Evolutionary conservation across 2,888 invertebrate species (phyloP).

Genomic region (Chouioia cunea): DNA sequence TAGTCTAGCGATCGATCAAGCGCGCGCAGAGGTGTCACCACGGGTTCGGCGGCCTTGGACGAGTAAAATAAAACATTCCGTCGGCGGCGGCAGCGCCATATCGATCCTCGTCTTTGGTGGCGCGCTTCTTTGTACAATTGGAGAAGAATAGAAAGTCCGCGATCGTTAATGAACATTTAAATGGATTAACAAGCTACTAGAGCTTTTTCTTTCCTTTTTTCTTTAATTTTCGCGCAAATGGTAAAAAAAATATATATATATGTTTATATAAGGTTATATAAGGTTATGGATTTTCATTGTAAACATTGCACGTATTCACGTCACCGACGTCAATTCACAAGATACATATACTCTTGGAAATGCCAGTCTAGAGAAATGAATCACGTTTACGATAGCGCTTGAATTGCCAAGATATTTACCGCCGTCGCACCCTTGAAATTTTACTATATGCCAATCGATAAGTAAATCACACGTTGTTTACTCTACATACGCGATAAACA

Average conservation of each 20-base stretch:
- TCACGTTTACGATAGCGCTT: constrained; percentile 18
- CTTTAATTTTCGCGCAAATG: too few relatives aligned
- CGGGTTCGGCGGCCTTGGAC: constrained; percentile 53
- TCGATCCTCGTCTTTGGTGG: too few relatives aligned
- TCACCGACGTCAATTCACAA: constrained; percentile 8
- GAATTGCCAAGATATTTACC: constrained; percentile 8
- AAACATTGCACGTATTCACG: neutral
- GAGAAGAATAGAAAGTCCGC: neutral
- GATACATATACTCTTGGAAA: constrained; percentile 1
- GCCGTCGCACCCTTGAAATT: neutral
- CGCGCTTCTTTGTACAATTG: constrained; percentile 30
- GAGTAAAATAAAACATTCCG: constrained; percentile 56
- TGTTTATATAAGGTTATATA: too few relatives aligned
- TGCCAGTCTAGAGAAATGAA: constrained; percentile 31
- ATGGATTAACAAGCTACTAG: too few relatives aligned
- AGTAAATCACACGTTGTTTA: neutral
- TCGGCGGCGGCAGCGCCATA: constrained; percentile 26
- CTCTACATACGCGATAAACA: neutral
- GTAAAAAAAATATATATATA: too few relatives aligned
- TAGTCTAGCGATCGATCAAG: constrained; percentile 52
- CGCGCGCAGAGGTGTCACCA: constrained; percentile 50
- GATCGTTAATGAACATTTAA: too few relatives aligned
- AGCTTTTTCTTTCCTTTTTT: too few relatives aligned
- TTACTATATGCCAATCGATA: neutral
- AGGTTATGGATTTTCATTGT: neutral